Evolutionary conservation across 1,140 invertebrate species (phyloP).

Genomic region (Steinernema khuongi): DNA sequence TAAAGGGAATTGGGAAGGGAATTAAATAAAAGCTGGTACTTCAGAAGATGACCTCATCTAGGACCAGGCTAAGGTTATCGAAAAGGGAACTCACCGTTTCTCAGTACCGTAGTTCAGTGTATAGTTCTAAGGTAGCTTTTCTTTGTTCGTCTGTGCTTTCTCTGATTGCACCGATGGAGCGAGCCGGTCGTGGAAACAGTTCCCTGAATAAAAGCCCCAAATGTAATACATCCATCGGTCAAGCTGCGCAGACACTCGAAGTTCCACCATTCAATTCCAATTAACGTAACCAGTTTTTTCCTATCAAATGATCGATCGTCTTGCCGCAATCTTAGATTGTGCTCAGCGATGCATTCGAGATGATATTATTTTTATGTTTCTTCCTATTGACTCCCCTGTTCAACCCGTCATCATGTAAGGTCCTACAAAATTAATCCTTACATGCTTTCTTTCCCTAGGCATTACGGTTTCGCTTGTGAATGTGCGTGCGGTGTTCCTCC

Average conservation of each 20-base stretch:
- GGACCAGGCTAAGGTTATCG: no score
- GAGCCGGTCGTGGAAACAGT: no score
- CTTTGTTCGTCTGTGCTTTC: no score
- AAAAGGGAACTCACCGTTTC: no score
- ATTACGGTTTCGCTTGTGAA: neutral
- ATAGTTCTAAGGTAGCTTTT: no score
- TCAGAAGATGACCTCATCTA: no score
- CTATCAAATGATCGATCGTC: neutral
- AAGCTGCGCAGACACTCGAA: neutral
- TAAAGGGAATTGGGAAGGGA: no score
- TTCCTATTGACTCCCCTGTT: neutral
- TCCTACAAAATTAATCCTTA: neutral
- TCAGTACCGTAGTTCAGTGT: no score
- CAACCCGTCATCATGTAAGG: neutral
- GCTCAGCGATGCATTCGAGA: neutral
- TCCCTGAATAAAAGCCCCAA: no score
- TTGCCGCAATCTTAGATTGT: neutral
- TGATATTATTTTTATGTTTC: neutral
- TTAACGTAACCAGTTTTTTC: constrained; percentile 5
- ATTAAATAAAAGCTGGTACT: no score
- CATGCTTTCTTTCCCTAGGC: neutral
- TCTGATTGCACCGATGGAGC: no score
- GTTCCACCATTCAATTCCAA: neutral
- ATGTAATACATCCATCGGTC: no score
- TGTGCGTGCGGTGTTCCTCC: neutral